Percentiles rank a stretch among this genome's conserved stretches.
phyloP scores from a whole-genome alignment of 2,797 vertebrate genomes.

The Todus mexicanus region DNA sequence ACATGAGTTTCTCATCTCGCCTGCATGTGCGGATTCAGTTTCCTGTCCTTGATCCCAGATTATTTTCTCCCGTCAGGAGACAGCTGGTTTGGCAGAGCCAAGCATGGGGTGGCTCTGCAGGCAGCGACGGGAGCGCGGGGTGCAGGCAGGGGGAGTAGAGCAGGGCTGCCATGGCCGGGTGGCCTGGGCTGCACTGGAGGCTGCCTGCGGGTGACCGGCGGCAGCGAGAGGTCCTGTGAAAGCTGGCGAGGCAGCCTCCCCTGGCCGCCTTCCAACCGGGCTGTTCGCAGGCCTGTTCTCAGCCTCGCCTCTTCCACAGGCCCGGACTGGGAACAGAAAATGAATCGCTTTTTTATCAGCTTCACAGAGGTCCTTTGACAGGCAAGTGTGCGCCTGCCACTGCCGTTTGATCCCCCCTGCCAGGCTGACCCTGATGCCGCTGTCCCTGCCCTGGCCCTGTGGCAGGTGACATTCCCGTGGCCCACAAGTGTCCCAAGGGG shows the following conservation, averaged over 20 bases:
- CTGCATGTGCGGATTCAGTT: conserved; percentile 33
- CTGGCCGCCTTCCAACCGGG: conserved; percentile 75
- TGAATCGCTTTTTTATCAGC: conserved; percentile 60
- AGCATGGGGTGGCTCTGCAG: neutral
- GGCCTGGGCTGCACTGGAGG: neutral
- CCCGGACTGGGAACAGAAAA: conserved; percentile 62
- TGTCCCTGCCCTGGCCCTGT: conserved; percentile 48
- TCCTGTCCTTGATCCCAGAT: conserved; percentile 66
- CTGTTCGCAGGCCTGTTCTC: conserved; percentile 80
- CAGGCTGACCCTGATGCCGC: neutral
- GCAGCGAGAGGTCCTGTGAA: conserved; percentile 79
- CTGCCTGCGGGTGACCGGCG: conserved; percentile 57
- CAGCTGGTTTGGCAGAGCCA: conserved; percentile 56
- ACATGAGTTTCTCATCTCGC: conserved; percentile 45
- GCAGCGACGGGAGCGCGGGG: neutral
- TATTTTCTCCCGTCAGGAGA: conserved; percentile 46
- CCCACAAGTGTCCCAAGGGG: neutral
- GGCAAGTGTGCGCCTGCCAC: conserved; percentile 68
- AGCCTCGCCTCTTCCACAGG: conserved; percentile 69
- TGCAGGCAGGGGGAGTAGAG: neutral
- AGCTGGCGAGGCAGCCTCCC: conserved; percentile 56
- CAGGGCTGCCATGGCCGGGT: neutral
- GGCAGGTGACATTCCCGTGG: conserved; percentile 75
- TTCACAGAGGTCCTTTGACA: conserved; percentile 82
- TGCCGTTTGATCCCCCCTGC: conserved; percentile 33